A percentile compares a stretch with the other conserved stretches of the same genome.
Evolutionary conservation across 2,113 vertebrate genomes (phyloP).

Genomic region (Piaya cayana): DNA sequence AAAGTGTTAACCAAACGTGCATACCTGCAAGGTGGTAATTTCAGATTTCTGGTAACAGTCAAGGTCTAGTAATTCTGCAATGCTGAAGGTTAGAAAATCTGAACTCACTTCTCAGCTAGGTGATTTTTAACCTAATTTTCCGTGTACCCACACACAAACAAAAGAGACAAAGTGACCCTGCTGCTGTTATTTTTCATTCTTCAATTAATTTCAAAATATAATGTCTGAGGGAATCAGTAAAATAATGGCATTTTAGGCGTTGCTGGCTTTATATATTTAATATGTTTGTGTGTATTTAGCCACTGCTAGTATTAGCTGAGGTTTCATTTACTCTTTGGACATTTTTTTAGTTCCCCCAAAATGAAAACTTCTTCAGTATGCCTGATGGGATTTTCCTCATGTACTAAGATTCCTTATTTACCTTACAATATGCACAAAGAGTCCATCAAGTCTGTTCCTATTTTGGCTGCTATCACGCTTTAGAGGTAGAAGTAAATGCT

Average conservation of each 20-base stretch:
- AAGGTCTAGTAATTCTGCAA: neutral
- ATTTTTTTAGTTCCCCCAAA: neutral
- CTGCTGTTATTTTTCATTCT: neutral
- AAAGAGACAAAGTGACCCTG: neutral
- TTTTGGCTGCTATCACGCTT: neutral
- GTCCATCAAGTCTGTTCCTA: neutral
- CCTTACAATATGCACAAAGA: neutral
- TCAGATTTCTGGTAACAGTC: slow-evolving; percentile 3
- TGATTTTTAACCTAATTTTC: slow-evolving; percentile 6
- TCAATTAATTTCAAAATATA: neutral
- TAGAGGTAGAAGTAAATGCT: neutral
- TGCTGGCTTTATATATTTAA: neutral
- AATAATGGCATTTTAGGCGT: neutral
- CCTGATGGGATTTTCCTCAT: neutral
- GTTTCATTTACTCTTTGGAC: neutral
- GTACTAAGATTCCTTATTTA: neutral
- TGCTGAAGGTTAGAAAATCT: neutral
- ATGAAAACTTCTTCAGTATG: neutral
- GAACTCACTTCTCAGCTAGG: neutral
- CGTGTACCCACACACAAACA: neutral
- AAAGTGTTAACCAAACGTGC: slow-evolving; percentile 37
- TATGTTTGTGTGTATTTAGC: neutral
- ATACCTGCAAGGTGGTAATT: slow-evolving; percentile 38
- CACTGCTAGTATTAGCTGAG: neutral
- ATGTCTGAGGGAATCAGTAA: neutral